A percentile compares a stretch with the other conserved stretches of the same genome.
These are phyloP conservation scores for Lytechinus pictus DNA, from an alignment of 35 echinoderm and acorn worm genomes.

Conservation along the genomic window DNA sequence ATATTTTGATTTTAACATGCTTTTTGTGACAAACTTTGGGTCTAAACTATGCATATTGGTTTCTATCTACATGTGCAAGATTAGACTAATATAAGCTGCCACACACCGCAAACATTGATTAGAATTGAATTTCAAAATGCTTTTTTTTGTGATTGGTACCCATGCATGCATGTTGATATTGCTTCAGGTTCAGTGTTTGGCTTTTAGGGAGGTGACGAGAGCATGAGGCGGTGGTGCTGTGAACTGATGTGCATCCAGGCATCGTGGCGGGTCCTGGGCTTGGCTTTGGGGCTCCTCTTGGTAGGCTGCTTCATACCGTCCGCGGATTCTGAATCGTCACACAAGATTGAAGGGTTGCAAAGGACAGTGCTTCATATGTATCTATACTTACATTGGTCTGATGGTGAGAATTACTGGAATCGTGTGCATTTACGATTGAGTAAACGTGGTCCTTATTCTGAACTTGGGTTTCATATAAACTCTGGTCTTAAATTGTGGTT, in stretches of 20 bases:
- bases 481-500: too few species aligned
- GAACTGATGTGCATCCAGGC: constrained; percentile 68
- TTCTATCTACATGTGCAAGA: constrained; percentile 10
- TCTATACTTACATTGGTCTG: not conserved
- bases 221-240: constrained; percentile 63
- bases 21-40: not conserved
- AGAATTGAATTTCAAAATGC: not conserved
- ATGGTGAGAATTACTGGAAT: not conserved
- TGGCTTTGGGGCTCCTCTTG: not conserved
- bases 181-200: constrained; percentile 45
- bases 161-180: constrained; percentile 25
- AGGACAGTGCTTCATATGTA: constrained; percentile 9
- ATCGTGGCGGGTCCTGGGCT: constrained; percentile 63
- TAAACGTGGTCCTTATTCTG: too few species aligned
- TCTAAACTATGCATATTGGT: not conserved
- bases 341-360: constrained; percentile 16
- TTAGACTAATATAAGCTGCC: constrained; percentile 24
- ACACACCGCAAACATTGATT: constrained; percentile 22
- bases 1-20: too few species aligned
- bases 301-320: not conserved
- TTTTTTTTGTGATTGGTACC: not conserved
- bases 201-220: constrained; percentile 57
- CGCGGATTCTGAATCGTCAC: constrained; percentile 45
- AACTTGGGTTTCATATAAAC: too few species aligned
- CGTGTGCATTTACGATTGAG: not conserved